Evolutionary conservation across 2,797 vertebrate genomes (phyloP), one percentile per base, ranked within the genome.

Genomic region (Falco biarmicus): DNA sequence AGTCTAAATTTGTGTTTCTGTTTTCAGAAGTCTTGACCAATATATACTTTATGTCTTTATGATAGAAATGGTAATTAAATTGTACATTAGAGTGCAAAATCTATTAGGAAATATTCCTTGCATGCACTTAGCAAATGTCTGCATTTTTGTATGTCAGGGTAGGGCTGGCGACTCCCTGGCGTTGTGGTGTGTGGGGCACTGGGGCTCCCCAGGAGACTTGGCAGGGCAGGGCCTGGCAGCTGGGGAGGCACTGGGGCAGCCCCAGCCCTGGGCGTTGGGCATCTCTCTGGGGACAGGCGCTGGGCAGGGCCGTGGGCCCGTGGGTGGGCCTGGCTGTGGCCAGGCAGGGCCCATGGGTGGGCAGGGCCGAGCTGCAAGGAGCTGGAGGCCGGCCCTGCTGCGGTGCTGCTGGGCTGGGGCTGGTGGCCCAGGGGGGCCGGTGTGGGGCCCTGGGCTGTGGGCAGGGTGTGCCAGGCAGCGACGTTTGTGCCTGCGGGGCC

Each of bases 161-260:
- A 77, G 26, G 28, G 10, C 28, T 1, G 3, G 21, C 1, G 3
- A 20, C 43, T 47, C 11, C 13, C 14, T 1, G 1, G 15, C 4
- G 0, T 1, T 56, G 37, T 12, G 11, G 2, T 59, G 21, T 1
- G 4, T 0, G 4, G 24, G 4, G 1, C 1, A 0, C 4, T 41
- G 9, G 25, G 20, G 18, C 3, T 45, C 20, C n/a, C 26, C 5
- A 4, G 25, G 28, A 69, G 51, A 50, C 2, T 41, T 3, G 8
- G 4, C 31, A 0, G 5, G 21, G 28, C 48, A 54, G 4, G 6
- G 20, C 32, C 8, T 10, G 16, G 10, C 29, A 76, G 21, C 20
- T 43, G 71, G 53, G 10, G 32, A 6, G 21, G 11, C 13, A 22
- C 16, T 2, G 5, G 45, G 29, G 19, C n/a, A 66, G 34, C 11